Percentiles rank a stretch among this genome's conserved stretches.
Evolutionary conservation across 2,113 vertebrate species (phyloP).

Genomic region (Melanerpes aurifrons): DNA sequence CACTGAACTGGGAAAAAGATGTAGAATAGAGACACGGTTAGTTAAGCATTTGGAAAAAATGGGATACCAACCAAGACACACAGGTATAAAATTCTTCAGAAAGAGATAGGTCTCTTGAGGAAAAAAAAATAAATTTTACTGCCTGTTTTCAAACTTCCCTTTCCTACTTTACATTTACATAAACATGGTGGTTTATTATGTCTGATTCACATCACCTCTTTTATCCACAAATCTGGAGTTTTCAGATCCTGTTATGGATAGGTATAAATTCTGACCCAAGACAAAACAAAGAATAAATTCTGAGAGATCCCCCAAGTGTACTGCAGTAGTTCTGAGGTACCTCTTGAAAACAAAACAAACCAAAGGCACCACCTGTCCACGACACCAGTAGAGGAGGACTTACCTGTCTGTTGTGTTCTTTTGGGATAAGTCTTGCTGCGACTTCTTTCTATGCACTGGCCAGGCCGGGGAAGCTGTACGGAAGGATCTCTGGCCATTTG

Average conservation of each 20-base stretch:
- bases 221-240: background rate
- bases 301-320: background rate
- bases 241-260: background rate
- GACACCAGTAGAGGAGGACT: conserved; percentile 8
- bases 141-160: background rate
- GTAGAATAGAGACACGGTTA: background rate
- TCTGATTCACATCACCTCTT: background rate
- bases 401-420: conserved; percentile 79
- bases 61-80: background rate
- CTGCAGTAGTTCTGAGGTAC: background rate
- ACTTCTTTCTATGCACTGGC: conserved; percentile 83
- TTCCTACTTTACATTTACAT: background rate
- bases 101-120: background rate
- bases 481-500: conserved; percentile 84
- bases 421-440: conserved; percentile 91
- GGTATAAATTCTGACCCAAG: background rate
- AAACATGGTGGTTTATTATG: background rate
- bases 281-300: background rate
- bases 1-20: background rate
- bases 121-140: background rate
- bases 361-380: background rate
- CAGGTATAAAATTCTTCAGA: rapidly evolving
- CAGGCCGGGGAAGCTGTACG: conserved; percentile 81
- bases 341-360: background rate
- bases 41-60: background rate